These are phyloP conservation scores for Zaprionus nigranus DNA, from an alignment of 1,140 invertebrate genomes.

Conservation along the genomic window DNA sequence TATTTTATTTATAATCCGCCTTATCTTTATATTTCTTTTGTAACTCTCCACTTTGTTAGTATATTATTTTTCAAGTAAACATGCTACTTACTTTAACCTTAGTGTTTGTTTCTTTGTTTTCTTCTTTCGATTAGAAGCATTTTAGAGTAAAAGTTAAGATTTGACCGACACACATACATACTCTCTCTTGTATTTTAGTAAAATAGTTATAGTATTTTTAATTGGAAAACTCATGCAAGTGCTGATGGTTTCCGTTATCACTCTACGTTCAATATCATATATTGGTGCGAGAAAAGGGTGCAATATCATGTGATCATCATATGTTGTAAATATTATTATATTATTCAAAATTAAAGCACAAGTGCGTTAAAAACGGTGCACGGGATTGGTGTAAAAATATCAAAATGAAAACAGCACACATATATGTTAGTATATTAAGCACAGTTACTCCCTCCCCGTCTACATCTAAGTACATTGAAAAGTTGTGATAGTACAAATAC, in stretches of 20 bases:
- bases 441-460: conserved; percentile 8
- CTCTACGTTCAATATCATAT: conserved; percentile 78
- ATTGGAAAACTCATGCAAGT: conserved; percentile 30
- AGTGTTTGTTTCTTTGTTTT: conserved; percentile 30
- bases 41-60: conserved; percentile 42
- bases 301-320: conserved; percentile 37
- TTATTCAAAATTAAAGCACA: conserved; percentile 32
- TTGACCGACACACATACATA: conserved; percentile 64
- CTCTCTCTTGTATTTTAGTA: conserved; percentile 57
- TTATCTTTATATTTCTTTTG: conserved; percentile 47
- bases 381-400: not conserved
- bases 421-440: conserved; percentile 11
- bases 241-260: conserved; percentile 54
- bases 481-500: conserved; percentile 48
- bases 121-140: conserved; percentile 50
- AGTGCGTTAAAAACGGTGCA: conserved; percentile 39
- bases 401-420: conserved; percentile 44
- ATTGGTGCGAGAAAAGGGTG: conserved; percentile 79
- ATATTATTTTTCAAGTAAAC: conserved; percentile 61
- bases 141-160: conserved; percentile 51
- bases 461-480: conserved; percentile 51
- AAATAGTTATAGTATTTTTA: conserved; percentile 60
- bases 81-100: conserved; percentile 69
- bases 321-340: conserved; percentile 19
- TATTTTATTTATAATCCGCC: conserved; percentile 46